Base-by-base conservation (phyloP, 2,888 invertebrate species). In the Caenorhabditis virilis region DNA sequence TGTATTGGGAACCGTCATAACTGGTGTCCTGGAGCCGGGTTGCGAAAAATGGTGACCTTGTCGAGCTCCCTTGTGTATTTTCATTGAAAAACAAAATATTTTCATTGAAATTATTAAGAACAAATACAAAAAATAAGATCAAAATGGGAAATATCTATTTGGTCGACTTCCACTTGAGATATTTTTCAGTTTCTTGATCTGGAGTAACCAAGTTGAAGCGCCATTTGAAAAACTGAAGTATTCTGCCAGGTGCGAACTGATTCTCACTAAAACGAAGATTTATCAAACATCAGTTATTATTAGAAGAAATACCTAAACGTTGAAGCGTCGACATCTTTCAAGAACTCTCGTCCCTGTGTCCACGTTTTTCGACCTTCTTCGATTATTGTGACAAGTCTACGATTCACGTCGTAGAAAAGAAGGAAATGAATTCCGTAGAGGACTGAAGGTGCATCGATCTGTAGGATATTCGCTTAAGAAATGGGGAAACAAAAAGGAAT, bases 141-240 rank as follows among this genome's bases (percentile, higher is more conserved):
- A n/a, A n/a, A n/a, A n/a, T n/a, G n/a, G n/a, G n/a, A n/a, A n/a
- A n/a, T n/a, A n/a, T n/a, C n/a, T n/a, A n/a, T n/a, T n/a, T n/a
- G n/a, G 54, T 61, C 16, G 55, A 52, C 36, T 64, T 72, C 69
- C 72, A 74, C 18, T 65, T 50, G 6, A 75, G 55, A 56, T 75
- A 75, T 23, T 72, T 69, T 9, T 54, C 58, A 1, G 74, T 75
- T 25, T 69, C 61, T 9, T 38, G 22, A 38, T 66, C 57, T 4
- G 64, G 57, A 27, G 70, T 66, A 9, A 65, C 47, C 45, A 75
- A 52, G 39, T 63, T 65, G 52, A 75, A 75, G 2, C 69, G 39
- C 74, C 74, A 75, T 27, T 71, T 68, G 54, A 75, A 75, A 27
- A 75, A 71, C 11, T 66, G 66, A n/a, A 75, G 33, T 5, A 67